Evolutionary conservation across 2,113 vertebrate genomes (phyloP).

Genomic region (Cryptoleucopteryx plumbea): DNA sequence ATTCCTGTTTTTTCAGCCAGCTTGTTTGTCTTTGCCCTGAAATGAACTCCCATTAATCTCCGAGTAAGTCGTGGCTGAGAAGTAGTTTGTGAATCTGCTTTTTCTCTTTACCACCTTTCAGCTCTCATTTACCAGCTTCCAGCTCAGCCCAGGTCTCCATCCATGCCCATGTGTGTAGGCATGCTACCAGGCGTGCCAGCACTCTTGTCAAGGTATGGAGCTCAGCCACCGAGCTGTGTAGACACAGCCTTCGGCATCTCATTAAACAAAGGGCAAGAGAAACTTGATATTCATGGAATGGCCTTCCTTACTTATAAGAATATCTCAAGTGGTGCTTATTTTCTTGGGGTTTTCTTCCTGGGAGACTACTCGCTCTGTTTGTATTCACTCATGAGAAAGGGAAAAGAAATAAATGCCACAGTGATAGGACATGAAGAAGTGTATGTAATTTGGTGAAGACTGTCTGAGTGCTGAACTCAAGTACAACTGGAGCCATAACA

Average conservation of each 20-base stretch:
- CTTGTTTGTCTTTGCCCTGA: constrained; percentile 49
- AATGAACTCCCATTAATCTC: constrained; percentile 51
- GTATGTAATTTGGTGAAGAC: background rate
- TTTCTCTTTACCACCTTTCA: constrained; percentile 40
- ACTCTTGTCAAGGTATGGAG: background rate
- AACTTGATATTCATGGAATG: background rate
- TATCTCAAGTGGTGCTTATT: background rate
- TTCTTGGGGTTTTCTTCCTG: background rate
- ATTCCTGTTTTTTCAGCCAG: constrained; percentile 17
- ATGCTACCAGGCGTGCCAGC: background rate
- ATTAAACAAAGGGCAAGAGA: background rate
- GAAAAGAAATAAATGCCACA: background rate
- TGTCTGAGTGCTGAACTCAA: background rate
- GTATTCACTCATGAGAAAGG: background rate
- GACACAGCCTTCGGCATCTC: background rate
- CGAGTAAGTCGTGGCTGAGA: background rate
- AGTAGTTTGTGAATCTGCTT: constrained; percentile 37
- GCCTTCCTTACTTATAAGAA: background rate
- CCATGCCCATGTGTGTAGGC: background rate
- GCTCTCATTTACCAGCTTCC: background rate
- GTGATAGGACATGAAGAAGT: background rate
- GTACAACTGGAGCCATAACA: background rate
- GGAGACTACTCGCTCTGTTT: background rate
- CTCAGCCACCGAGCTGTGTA: background rate
- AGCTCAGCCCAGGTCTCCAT: background rate